phyloP scores from a whole-genome alignment of 2,797 vertebrate genomes.

The Lacerta viridis region DNA sequence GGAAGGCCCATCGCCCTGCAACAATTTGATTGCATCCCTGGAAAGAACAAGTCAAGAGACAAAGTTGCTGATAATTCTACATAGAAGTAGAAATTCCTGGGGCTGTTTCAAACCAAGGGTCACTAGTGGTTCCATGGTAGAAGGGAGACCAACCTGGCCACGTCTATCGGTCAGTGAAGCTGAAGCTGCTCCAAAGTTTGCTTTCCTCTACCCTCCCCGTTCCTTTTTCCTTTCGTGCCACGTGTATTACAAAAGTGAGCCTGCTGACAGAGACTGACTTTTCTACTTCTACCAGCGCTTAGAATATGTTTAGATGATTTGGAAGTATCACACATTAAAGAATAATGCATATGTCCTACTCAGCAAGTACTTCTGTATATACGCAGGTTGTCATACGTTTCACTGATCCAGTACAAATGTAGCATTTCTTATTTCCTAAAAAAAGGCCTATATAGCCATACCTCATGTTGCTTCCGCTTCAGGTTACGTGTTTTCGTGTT shows the following conservation, averaged over 20 bases:
- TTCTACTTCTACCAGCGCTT: no score
- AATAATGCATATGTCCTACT: neutral
- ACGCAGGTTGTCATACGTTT: neutral
- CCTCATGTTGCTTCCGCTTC: no score
- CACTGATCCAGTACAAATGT: neutral
- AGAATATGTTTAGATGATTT: no score
- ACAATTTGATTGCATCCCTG: conserved; percentile 26
- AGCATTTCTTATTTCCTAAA: neutral
- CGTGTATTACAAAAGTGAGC: no score
- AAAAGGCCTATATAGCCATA: no score
- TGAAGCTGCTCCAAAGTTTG: neutral
- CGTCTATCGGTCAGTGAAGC: no score
- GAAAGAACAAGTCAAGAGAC: conserved; percentile 34
- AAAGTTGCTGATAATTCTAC: conserved; percentile 28
- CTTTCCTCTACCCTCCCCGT: neutral
- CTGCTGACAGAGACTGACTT: no score
- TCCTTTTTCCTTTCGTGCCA: neutral
- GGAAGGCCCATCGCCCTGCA: conserved; percentile 58
- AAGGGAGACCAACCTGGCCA: no score
- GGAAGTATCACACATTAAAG: no score
- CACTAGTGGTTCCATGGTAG: no score
- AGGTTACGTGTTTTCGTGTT: no score
- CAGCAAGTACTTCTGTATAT: neutral
- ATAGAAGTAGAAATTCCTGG: conserved; percentile 25
- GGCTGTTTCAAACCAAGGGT: neutral